A percentile compares a stretch with the other conserved stretches of the same genome.
phyloP scores from a whole-genome alignment of 2,113 vertebrate species.

The Cisticola juncidis region DNA sequence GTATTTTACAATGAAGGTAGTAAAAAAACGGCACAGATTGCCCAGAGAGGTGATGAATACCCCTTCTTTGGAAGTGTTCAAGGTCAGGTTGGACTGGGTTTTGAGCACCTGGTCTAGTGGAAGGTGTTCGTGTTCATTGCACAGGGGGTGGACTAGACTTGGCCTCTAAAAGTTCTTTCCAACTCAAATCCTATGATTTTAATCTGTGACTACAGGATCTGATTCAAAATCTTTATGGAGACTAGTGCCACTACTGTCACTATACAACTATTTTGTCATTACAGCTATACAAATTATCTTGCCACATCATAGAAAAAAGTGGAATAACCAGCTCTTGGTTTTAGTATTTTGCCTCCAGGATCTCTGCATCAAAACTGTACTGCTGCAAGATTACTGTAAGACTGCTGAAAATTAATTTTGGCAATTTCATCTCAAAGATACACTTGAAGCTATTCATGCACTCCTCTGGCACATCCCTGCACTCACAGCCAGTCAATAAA shows the following conservation, averaged over 20 bases:
- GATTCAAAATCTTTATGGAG: background rate
- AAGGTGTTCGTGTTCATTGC: background rate
- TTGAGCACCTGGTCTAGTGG: background rate
- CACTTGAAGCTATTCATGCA: background rate
- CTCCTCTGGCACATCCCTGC: background rate
- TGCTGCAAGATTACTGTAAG: background rate
- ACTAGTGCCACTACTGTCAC: background rate
- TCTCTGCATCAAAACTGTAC: background rate
- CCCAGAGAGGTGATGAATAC: background rate
- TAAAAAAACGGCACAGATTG: background rate
- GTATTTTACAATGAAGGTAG: background rate
- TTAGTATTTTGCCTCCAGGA: background rate
- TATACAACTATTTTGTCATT: background rate
- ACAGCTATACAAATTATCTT: background rate
- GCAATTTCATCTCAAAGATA: background rate
- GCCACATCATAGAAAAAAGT: background rate
- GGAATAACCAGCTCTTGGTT: background rate
- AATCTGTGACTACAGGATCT: background rate
- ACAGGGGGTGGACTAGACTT: background rate
- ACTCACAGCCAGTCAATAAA: background rate
- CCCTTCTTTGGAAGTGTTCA: background rate
- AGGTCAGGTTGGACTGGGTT: background rate
- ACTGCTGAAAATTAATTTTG: background rate
- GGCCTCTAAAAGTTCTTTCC: background rate
- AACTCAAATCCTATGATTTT: background rate